Conservation (phyloP, 2,797 vertebrate genomes). For the Chromis chromis region DNA sequence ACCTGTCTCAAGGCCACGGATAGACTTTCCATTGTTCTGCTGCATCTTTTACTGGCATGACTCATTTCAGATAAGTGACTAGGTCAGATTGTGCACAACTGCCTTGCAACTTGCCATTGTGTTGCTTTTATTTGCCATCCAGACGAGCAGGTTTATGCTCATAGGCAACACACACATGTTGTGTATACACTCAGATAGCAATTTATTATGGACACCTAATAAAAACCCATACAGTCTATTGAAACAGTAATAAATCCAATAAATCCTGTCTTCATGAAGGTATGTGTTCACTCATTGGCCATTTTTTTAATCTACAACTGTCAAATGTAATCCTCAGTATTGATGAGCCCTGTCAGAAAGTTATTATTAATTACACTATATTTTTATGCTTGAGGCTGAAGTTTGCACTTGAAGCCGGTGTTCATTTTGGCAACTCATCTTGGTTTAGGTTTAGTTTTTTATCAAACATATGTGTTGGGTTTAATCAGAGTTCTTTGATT, state of each 20-base stretch:
- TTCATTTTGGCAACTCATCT: too few species aligned
- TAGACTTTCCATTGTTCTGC: conserved; percentile 60
- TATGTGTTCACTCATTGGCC: background rate
- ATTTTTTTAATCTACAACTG: background rate
- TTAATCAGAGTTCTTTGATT: background rate
- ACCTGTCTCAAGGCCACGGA: conserved; percentile 49
- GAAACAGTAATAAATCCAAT: background rate
- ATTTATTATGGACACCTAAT: background rate
- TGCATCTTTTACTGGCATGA: conserved; percentile 53
- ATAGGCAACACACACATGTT: background rate
- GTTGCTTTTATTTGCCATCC: conserved; percentile 28
- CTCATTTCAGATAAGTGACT: conserved; percentile 51
- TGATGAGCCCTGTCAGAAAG: background rate
- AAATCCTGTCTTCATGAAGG: background rate
- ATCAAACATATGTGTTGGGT: too few species aligned
- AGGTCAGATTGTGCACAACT: conserved; percentile 28
- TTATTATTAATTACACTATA: background rate
- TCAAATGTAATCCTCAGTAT: background rate
- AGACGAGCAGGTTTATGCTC: background rate
- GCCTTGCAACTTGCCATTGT: conserved; percentile 31
- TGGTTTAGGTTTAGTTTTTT: too few species aligned
- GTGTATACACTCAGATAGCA: background rate
- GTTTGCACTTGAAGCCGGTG: background rate
- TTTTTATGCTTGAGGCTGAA: background rate
- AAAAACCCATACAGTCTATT: too few species aligned